Base-by-base conservation (phyloP, 2,797 vertebrate genomes). In the Anas georgica region DNA sequence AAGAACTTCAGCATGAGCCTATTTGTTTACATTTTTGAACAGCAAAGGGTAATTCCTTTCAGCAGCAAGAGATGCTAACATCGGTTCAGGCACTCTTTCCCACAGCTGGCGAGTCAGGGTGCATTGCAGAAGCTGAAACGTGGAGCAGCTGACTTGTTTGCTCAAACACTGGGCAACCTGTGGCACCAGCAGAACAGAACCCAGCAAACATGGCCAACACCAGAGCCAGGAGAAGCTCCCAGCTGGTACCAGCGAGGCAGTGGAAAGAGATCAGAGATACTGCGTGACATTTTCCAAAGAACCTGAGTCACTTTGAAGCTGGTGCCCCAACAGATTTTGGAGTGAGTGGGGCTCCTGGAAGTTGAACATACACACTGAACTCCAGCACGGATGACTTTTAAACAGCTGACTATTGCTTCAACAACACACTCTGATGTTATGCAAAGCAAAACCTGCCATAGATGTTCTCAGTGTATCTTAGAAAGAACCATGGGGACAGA, bases 401-500 rank as follows among this genome's bases (percentile, higher is more conserved):
- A 83, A 60, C 35, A 64, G 25, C 23, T 15, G 31, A 26, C 33
- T 9, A 1, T 31, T 29, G 37, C 29, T 52, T 43, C 58, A 59
- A 37, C 25, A 39, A 28, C n/a, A 9, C 2, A 6, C 10, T 28
- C 16, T 20, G 13, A 5, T 0, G 7, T 12, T 2, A 0, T 4
- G 12, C 50, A 55, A 91, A 33, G 33, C n/a, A 59, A 54, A 69
- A 39, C 33, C 31, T 52, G 6, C 5, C 0, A 2, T 10, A 37
- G 23, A 5, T 12, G 20, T 28, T 20, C 80, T 22, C 56, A n/a
- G 29, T 1, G 13, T n/a, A 12, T 5, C 17, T 4, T 13, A 28
- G 13, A 14, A 55, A 55, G 23, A 39, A 28, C 6, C 35, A 20
- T 14, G 10, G 13, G 41, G 37, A 41, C 11, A 63, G 66, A 56